Conservation (phyloP, 2,113 vertebrate genomes). For the Mustela nigripes region DNA sequence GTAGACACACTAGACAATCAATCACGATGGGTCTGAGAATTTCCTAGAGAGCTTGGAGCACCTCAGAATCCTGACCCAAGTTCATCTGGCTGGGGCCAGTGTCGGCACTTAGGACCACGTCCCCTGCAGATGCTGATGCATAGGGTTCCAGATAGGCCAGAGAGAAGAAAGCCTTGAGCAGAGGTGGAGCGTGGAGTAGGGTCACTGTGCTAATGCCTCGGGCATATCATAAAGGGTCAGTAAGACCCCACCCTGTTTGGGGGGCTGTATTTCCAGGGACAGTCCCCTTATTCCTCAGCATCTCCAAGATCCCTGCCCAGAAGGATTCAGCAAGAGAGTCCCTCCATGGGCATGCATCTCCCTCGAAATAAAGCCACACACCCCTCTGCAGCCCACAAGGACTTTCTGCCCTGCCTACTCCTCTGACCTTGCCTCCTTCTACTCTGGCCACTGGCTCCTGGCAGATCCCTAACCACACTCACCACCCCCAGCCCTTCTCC, state of each 20-base stretch:
- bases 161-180: neutral
- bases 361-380: neutral
- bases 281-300: neutral
- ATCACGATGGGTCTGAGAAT: neutral
- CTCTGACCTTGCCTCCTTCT: neutral
- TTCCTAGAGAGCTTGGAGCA: neutral
- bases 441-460: neutral
- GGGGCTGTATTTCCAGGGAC: neutral
- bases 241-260: neutral
- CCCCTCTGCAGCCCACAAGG: neutral
- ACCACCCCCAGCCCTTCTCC: no score
- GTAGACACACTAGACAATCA: neutral
- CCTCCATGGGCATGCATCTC: neutral
- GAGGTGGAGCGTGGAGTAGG: neutral
- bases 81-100: neutral
- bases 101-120: neutral
- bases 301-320: neutral
- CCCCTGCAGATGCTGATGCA: neutral
- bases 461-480: neutral
- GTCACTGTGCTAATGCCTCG: neutral
- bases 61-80: neutral
- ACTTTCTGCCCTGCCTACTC: no score
- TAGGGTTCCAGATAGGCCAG: neutral
- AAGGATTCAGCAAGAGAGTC: neutral
- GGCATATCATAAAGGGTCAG: fast-evolving